A percentile compares a stretch with the other conserved stretches of the same genome.
Evolutionary conservation across 2,113 vertebrate genomes (phyloP).

Genomic region (Todiramphus saurophagus): DNA sequence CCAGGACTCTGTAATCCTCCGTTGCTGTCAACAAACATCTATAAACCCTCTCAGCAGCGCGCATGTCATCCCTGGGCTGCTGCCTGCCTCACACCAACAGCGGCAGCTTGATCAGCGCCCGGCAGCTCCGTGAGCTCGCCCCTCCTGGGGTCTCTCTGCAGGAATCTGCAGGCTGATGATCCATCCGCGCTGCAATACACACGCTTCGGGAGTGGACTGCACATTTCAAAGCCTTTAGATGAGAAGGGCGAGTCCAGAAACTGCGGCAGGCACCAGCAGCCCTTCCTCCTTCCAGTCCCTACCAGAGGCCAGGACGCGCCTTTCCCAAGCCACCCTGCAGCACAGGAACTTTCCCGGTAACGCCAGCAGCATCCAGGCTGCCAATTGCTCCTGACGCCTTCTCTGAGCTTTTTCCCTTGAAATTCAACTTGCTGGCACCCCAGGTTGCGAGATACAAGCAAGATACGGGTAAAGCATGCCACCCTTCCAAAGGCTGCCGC

Average conservation of each 20-base stretch:
- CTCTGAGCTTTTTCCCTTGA: neutral
- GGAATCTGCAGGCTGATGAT: no score
- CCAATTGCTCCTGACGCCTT: neutral
- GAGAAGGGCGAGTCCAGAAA: neutral
- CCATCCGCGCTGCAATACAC: accelerated
- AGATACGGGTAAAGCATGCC: neutral
- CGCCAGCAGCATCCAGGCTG: neutral
- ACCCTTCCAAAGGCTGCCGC: neutral
- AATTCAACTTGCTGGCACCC: neutral
- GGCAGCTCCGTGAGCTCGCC: neutral
- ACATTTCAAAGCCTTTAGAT: accelerated
- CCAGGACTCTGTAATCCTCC: neutral
- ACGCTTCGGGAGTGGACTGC: no score
- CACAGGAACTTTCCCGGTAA: accelerated
- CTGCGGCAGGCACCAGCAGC: accelerated
- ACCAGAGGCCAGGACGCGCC: neutral
- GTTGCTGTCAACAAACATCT: neutral
- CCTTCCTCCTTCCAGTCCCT: neutral
- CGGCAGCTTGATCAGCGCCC: neutral
- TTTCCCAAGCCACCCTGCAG: neutral
- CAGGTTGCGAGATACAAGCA: neutral
- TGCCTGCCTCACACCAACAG: no score
- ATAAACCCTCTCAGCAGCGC: accelerated
- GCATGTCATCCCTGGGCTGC: neutral
- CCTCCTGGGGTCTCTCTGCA: neutral